Conservation (phyloP, 2,797 vertebrate genomes). For the Manis javanica region DNA sequence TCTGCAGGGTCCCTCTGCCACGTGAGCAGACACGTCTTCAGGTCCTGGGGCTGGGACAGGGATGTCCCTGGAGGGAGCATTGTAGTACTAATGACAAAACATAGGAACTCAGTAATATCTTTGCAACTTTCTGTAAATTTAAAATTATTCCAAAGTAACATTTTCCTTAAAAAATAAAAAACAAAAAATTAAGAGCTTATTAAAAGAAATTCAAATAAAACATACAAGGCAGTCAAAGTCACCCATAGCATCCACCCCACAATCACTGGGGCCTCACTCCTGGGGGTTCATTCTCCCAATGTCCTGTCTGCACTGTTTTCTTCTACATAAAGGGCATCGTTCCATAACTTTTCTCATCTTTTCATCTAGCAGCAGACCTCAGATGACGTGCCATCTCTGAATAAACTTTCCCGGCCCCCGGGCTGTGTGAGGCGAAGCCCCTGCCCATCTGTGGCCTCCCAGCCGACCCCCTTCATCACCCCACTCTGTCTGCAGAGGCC, state of each 20-base stretch:
- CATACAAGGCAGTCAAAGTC: background rate
- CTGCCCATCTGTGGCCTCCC: background rate
- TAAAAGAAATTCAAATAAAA: background rate
- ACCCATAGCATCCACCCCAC: background rate
- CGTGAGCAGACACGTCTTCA: background rate
- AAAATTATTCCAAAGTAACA: background rate
- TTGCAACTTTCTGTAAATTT: background rate
- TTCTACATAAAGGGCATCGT: background rate
- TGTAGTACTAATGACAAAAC: background rate
- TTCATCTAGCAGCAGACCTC: background rate
- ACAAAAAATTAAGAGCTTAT: background rate
- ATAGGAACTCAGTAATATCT: background rate
- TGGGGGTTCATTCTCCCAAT: background rate
- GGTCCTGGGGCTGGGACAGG: background rate
- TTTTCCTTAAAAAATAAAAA: background rate
- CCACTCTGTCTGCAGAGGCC: background rate
- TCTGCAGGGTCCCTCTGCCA: background rate
- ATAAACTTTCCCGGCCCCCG: background rate
- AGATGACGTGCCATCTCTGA: background rate
- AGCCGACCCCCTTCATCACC: background rate
- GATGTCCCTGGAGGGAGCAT: background rate
- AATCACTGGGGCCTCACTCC: rapidly evolving
- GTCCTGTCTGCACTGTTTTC: background rate
- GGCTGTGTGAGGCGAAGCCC: background rate
- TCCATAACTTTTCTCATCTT: background rate